Percentiles rank a stretch among this genome's conserved stretches.
Conservation (phyloP, 2,797 vertebrate genomes). For the Leptatherina wallacei region DNA sequence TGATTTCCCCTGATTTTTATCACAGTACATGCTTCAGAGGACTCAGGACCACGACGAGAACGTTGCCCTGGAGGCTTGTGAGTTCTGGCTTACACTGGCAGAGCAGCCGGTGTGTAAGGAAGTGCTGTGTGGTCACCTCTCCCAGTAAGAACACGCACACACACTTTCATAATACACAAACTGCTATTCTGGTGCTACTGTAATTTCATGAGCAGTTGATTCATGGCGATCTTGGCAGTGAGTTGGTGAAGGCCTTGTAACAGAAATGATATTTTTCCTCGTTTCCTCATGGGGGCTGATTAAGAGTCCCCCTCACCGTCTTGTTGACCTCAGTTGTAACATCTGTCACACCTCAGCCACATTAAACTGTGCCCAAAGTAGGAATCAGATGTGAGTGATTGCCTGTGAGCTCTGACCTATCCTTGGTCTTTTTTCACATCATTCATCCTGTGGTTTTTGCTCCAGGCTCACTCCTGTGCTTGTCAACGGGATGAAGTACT, state of each 20-base stretch:
- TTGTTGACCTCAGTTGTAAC: conserved; percentile 56
- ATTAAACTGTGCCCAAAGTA: conserved; percentile 40
- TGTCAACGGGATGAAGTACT: conserved; percentile 99
- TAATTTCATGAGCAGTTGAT: conserved; percentile 50
- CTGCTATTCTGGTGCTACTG: neutral
- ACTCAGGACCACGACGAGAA: conserved; percentile 98
- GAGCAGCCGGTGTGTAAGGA: conserved; percentile 98
- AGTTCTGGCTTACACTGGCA: conserved; percentile 97
- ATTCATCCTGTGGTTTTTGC: conserved; percentile 28
- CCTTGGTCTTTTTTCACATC: conserved; percentile 60
- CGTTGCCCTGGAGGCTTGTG: conserved; percentile 95
- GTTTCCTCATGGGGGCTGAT: conserved; percentile 47
- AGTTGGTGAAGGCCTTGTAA: conserved; percentile 42
- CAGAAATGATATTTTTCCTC: conserved; percentile 42
- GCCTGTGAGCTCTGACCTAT: conserved; percentile 30
- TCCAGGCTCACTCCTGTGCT: conserved; percentile 93
- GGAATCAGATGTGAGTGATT: conserved; percentile 52
- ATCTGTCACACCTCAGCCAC: conserved; percentile 55
- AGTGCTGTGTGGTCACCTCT: conserved; percentile 91
- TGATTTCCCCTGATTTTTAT: neutral
- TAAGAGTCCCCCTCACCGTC: conserved; percentile 49
- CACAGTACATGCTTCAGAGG: conserved; percentile 94
- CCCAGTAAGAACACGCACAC: conserved; percentile 86
- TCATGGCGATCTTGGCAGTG: conserved; percentile 46
- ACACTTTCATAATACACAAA: conserved; percentile 26